phyloP scores from a whole-genome alignment of 2,797 vertebrate genomes.

The Brotula barbata region DNA sequence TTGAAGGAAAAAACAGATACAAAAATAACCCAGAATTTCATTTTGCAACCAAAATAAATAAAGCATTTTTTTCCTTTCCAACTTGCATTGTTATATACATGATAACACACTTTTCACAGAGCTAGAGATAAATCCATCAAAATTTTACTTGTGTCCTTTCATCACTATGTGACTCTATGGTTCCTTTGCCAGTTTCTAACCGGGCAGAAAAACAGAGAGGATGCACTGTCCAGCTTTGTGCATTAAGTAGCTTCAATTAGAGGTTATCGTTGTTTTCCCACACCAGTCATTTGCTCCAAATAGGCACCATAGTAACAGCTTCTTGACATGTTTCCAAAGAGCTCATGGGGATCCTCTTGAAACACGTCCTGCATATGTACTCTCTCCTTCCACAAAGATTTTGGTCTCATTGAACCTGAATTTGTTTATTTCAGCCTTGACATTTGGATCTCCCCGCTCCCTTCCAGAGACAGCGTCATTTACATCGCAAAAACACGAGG shows the following conservation, averaged over 20 bases:
- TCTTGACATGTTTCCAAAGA: constrained; percentile 40
- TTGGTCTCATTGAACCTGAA: constrained; percentile 63
- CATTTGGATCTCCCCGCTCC: constrained; percentile 44
- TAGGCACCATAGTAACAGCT: constrained; percentile 58
- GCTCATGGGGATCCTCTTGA: constrained; percentile 13
- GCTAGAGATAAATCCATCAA: constrained; percentile 36
- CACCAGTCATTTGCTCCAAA: constrained; percentile 37
- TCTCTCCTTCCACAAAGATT: constrained; percentile 42
- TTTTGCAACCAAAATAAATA: constrained; percentile 76
- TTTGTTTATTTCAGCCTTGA: constrained; percentile 31
- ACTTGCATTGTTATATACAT: constrained; percentile 32
- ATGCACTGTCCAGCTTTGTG: constrained; percentile 41
- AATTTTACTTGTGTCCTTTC: constrained; percentile 48
- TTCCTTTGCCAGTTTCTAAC: constrained; percentile 38
- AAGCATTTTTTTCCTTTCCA: constrained; percentile 47
- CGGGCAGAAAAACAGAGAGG: constrained; percentile 20
- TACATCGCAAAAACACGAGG: constrained; percentile 32
- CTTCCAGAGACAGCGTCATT: constrained; percentile 53
- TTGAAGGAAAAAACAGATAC: constrained; percentile 28
- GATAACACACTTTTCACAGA: constrained; percentile 39
- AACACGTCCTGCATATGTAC: neutral
- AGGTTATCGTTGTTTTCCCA: constrained; percentile 24
- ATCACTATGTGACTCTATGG: constrained; percentile 12
- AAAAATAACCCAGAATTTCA: constrained; percentile 69
- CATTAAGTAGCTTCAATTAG: constrained; percentile 40